A percentile compares a stretch with the other conserved stretches of the same genome.
phyloP scores from a whole-genome alignment of 2,113 vertebrate species.

The Corythornis vintsioides region DNA sequence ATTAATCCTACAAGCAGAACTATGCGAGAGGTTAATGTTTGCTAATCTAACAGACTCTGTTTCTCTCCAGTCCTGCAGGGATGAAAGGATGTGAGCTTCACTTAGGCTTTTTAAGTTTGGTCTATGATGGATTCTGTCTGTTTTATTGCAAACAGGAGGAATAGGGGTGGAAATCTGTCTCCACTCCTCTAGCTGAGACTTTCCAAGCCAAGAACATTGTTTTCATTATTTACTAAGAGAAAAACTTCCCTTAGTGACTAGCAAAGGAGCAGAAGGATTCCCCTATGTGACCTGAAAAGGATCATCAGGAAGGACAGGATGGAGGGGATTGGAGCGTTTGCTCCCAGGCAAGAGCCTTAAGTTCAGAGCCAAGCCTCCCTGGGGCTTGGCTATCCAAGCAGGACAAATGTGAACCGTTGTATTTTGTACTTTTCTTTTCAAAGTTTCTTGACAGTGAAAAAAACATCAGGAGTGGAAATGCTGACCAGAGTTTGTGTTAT shows the following conservation, averaged over 20 bases:
- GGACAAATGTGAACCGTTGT: background rate
- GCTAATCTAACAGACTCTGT: slow-evolving; percentile 58
- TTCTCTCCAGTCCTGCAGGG: slow-evolving; percentile 67
- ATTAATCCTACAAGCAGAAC: slow-evolving; percentile 51
- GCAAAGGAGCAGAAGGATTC: background rate
- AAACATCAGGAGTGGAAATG: background rate
- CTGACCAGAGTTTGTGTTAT: background rate
- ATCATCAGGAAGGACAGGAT: background rate
- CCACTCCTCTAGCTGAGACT: background rate
- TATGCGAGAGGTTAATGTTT: slow-evolving; percentile 60
- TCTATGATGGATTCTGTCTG: slow-evolving; percentile 46
- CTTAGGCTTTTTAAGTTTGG: slow-evolving; percentile 47
- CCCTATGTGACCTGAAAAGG: background rate
- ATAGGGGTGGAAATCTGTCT: background rate
- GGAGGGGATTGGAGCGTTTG: background rate
- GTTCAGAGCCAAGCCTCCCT: slow-evolving; percentile 11
- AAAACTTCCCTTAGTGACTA: background rate
- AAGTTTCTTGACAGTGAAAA: background rate
- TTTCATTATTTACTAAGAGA: slow-evolving; percentile 5
- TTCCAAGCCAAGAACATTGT: slow-evolving; percentile 23
- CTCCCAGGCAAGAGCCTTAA: slow-evolving; percentile 4
- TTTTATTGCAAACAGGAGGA: slow-evolving; percentile 4
- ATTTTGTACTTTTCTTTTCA: slow-evolving; percentile 22
- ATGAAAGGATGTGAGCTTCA: slow-evolving; percentile 74
- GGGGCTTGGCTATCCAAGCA: slow-evolving; percentile 5